Percentiles rank a stretch among this genome's conserved stretches.
Conservation (phyloP, 2,797 vertebrate genomes). For the Masticophis lateralis region DNA sequence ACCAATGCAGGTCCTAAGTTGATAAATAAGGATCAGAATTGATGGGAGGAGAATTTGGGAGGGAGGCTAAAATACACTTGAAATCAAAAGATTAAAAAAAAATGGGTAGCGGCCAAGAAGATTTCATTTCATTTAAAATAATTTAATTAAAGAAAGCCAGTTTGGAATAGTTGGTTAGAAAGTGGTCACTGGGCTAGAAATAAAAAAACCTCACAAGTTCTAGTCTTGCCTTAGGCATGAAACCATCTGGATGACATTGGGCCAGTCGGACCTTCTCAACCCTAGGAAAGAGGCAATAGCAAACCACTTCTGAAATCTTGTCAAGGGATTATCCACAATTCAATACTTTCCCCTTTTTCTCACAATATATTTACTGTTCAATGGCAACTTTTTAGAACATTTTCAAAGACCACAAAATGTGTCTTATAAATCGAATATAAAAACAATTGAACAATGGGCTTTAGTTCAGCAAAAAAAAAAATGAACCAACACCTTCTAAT, state of each 20-base stretch:
- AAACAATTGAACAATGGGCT: neutral
- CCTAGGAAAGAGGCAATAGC: neutral
- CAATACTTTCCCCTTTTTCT: neutral
- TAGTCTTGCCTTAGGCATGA: neutral
- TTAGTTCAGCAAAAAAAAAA: neutral
- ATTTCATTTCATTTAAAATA: neutral
- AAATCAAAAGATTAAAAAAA: neutral
- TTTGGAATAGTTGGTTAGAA: neutral
- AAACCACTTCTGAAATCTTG: neutral
- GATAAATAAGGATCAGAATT: neutral
- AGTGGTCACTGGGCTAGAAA: neutral
- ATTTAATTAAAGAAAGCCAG: neutral
- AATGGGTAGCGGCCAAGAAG: neutral
- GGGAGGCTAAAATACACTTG: neutral
- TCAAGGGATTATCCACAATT: neutral
- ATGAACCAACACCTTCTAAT: neutral
- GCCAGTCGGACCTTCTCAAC: neutral
- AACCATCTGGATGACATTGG: neutral
- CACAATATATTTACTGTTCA: neutral
- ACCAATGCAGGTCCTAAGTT: neutral
- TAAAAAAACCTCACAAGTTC: neutral
- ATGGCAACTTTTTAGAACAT: neutral
- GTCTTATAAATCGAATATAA: neutral
- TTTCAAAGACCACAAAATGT: neutral
- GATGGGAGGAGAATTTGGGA: neutral